phyloP scores from a whole-genome alignment of 2,797 vertebrate genomes.

The Pantherophis alleghaniensis region DNA sequence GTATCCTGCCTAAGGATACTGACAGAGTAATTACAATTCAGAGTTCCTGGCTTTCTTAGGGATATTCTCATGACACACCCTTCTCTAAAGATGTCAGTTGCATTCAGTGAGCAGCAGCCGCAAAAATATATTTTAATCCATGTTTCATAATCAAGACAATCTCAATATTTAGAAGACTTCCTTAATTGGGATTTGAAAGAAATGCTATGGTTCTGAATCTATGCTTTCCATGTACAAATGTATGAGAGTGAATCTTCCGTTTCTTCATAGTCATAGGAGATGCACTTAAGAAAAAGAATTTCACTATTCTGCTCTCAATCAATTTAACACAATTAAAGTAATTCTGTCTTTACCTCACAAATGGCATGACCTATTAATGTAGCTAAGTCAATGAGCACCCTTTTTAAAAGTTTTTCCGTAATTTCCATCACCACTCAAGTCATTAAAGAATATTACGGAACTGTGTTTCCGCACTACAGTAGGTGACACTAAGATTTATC shows the following conservation, averaged over 20 bases:
- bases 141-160: not conserved
- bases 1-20: not conserved
- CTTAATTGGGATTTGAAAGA: not conserved
- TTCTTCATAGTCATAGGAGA: not conserved
- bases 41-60: not conserved
- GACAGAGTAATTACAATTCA: not conserved
- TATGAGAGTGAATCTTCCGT: not conserved
- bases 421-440: not conserved
- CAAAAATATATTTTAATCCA: not conserved
- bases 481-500: not conserved
- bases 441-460: not conserved
- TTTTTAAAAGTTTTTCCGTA: too few relatives aligned
- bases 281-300: not conserved
- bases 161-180: not conserved
- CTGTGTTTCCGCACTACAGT: not conserved
- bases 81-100: not conserved
- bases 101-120: not conserved
- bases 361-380: not conserved
- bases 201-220: not conserved
- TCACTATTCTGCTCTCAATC: not conserved
- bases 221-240: not conserved
- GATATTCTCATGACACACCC: constrained; percentile 16
- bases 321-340: not conserved
- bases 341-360: too few relatives aligned
- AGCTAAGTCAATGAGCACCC: not conserved